A percentile compares a stretch with the other conserved stretches of the same genome.
Conservation (phyloP, 2,797 vertebrate species). For the Acanthurus lineatus region DNA sequence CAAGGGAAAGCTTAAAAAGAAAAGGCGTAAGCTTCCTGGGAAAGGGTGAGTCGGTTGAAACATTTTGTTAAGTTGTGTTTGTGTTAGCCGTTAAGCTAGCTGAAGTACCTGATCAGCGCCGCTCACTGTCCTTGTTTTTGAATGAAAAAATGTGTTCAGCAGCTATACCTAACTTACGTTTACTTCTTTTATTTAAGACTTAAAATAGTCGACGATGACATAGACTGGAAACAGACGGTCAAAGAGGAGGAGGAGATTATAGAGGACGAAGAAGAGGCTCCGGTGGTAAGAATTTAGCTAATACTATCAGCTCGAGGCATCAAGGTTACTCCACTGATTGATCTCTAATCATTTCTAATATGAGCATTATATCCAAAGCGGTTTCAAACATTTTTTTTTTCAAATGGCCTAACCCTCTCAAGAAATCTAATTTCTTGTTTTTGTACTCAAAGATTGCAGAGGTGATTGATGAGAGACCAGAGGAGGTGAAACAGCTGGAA, state of each 20-base stretch:
- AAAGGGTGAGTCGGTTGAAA: constrained; percentile 74
- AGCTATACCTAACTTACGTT: neutral
- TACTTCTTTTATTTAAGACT: constrained; percentile 80
- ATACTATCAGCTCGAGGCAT: neutral
- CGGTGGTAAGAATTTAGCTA: constrained; percentile 81
- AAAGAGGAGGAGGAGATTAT: constrained; percentile 75
- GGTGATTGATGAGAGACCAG: constrained; percentile 94
- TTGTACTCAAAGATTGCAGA: constrained; percentile 89
- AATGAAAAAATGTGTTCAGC: too few relatives aligned
- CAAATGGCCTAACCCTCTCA: neutral
- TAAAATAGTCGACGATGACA: constrained; percentile 93
- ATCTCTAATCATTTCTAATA: too few relatives aligned
- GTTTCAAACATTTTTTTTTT: neutral
- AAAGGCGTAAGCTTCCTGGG: constrained; percentile 67
- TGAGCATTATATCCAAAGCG: too few relatives aligned
- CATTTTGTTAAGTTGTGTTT: neutral
- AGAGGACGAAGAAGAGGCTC: constrained; percentile 90
- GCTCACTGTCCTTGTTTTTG: too few relatives aligned
- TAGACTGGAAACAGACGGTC: constrained; percentile 88
- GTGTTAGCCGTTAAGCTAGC: constrained; percentile 49
- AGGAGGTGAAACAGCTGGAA: constrained; percentile 93
- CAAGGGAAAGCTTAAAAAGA: constrained; percentile 84
- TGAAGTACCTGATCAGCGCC: neutral
- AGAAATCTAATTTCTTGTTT: constrained; percentile 4
- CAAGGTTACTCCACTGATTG: too few relatives aligned